phyloP scores from a whole-genome alignment of 2,797 vertebrate species.

The Cirrhinus molitorella region DNA sequence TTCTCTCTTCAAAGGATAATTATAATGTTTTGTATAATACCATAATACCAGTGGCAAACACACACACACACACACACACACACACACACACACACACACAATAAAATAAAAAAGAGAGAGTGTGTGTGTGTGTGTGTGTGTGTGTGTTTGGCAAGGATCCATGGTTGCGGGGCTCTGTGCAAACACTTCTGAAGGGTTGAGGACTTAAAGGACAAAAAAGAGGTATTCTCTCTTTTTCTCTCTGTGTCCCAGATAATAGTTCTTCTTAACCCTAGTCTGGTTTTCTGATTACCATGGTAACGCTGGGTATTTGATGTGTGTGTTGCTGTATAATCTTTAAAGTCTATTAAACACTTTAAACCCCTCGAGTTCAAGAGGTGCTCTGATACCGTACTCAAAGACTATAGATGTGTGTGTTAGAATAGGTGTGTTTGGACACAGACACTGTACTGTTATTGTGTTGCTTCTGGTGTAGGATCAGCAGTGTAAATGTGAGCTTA shows the following conservation, averaged over 20 bases:
- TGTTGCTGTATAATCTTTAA: conserved; percentile 41
- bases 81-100: conserved; percentile 7
- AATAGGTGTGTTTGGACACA: not conserved
- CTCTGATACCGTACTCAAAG: conserved; percentile 31
- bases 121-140: too few species aligned
- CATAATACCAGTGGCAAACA: not conserved
- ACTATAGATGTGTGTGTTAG: conserved; percentile 9
- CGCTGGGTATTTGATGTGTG: conserved; percentile 29
- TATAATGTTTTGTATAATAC: not conserved
- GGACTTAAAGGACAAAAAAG: conserved; percentile 48
- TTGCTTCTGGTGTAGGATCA: conserved; percentile 7
- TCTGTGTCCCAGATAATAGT: conserved; percentile 41
- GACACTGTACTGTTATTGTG: not conserved
- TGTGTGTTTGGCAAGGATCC: conserved; percentile 31
- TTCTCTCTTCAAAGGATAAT: not conserved
- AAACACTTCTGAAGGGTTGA: conserved; percentile 52
- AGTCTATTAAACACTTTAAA: conserved; percentile 51
- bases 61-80: conserved; percentile 11
- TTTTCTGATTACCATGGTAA: conserved; percentile 44
- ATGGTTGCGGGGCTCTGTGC: conserved; percentile 42
- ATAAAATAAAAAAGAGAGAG: too few species aligned
- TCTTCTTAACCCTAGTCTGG: conserved; percentile 39
- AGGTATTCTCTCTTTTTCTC: conserved; percentile 31
- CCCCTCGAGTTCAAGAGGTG: conserved; percentile 31
- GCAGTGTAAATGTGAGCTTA: not conserved